Evolutionary conservation across 2,888 invertebrate species (phyloP).

Genomic region (Pollenia angustigena): DNA sequence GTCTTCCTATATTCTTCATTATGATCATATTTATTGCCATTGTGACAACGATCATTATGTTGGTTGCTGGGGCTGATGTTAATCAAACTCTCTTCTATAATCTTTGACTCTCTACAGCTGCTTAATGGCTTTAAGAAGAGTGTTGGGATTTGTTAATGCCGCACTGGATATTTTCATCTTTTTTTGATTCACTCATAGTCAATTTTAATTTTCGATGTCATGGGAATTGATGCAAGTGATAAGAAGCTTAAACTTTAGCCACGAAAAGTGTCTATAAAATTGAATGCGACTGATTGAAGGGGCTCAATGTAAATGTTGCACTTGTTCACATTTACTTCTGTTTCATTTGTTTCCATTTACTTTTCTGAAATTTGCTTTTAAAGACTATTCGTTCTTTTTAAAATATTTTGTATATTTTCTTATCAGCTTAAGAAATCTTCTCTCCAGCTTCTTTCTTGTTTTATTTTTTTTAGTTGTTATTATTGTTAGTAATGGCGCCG

Average conservation of each 20-base stretch:
- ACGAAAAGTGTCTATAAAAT: slow-evolving; percentile 36
- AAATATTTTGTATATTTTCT: slow-evolving; percentile 22
- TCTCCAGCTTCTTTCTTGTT: slow-evolving; percentile 50
- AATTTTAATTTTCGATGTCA: slow-evolving; percentile 72
- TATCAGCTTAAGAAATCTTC: slow-evolving; percentile 65
- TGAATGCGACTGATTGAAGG: slow-evolving; percentile 28
- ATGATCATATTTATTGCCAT: slow-evolving; percentile 16
- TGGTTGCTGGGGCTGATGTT: slow-evolving; percentile 57
- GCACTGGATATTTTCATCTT: slow-evolving; percentile 38
- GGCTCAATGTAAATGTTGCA: slow-evolving; percentile 63
- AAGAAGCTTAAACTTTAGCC: slow-evolving; percentile 64
- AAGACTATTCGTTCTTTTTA: slow-evolving; percentile 32
- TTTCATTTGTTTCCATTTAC: slow-evolving; percentile 62
- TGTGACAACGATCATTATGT: slow-evolving; percentile 50
- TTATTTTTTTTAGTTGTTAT: slow-evolving; percentile 48
- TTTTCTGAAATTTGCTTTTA: slow-evolving; percentile 32
- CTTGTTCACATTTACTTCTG: slow-evolving; percentile 73
- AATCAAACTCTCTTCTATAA: slow-evolving; percentile 62
- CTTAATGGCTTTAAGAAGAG: slow-evolving; percentile 50
- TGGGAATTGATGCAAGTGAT: slow-evolving; percentile 75
- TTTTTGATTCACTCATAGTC: slow-evolving; percentile 23
- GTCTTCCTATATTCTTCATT: slow-evolving; percentile 6
- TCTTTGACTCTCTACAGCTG: slow-evolving; percentile 71
- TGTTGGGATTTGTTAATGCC: slow-evolving; percentile 66
- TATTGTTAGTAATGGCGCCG: slow-evolving; percentile 73